These are phyloP conservation scores for Pelobates fuscus DNA, from an alignment of 2,113 vertebrate species.

Conservation along the genomic window DNA sequence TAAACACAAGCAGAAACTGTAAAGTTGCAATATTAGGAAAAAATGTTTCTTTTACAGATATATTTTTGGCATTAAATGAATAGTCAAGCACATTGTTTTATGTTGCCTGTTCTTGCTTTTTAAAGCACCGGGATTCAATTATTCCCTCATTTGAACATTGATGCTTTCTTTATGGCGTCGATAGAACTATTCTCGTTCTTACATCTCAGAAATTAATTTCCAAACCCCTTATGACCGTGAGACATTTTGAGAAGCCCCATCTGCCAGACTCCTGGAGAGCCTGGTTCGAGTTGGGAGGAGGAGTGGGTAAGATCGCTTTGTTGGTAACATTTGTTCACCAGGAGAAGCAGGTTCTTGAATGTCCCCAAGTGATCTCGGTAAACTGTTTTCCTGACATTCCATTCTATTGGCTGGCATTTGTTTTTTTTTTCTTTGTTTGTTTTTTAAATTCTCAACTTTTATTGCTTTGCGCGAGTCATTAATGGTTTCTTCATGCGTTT, in stretches of 20 bases:
- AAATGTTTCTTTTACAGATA: slow-evolving; percentile 49
- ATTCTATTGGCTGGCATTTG: slow-evolving; percentile 30
- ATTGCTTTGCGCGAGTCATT: slow-evolving; percentile 24
- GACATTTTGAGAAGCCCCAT: slow-evolving; percentile 47
- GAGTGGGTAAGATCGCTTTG: slow-evolving; percentile 40
- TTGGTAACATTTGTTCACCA: slow-evolving; percentile 49
- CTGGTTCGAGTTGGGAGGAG: slow-evolving; percentile 41
- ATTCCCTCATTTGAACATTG: slow-evolving; percentile 49
- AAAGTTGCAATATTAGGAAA: slow-evolving; percentile 48
- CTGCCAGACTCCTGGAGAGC: slow-evolving; percentile 47
- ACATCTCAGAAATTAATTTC: slow-evolving; percentile 50
- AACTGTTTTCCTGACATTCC: slow-evolving; percentile 24
- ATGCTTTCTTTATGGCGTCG: slow-evolving; percentile 50
- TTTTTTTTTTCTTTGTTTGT: background rate
- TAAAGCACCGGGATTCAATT: slow-evolving; percentile 49
- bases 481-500: slow-evolving; percentile 33
- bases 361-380: slow-evolving; percentile 47
- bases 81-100: slow-evolving; percentile 48
- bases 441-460: slow-evolving; percentile 26
- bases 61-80: slow-evolving; percentile 50
- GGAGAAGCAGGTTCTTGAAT: slow-evolving; percentile 41
- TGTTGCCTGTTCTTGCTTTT: slow-evolving; percentile 45
- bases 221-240: slow-evolving; percentile 46
- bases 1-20: slow-evolving; percentile 47
- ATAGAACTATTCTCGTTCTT: slow-evolving; percentile 47